These are phyloP conservation scores for Brevimyrus niger DNA, from an alignment of 2,113 vertebrate species.

Conservation along the genomic window DNA sequence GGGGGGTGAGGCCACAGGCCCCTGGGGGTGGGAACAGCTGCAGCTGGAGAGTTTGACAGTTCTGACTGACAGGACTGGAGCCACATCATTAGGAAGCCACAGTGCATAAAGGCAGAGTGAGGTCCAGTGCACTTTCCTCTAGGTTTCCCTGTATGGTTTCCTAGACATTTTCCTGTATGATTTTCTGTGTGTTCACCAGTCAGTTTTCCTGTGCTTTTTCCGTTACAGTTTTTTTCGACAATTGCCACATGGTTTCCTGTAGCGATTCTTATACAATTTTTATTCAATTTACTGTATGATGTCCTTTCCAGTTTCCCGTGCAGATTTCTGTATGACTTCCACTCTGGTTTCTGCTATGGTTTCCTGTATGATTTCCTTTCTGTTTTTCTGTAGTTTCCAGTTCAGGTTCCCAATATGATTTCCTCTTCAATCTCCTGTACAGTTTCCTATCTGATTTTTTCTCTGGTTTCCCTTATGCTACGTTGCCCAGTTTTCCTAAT, in stretches of 20 bases:
- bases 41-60: background rate
- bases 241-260: background rate
- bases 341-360: background rate
- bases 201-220: background rate
- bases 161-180: background rate
- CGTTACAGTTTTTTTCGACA: background rate
- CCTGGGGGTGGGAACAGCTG: background rate
- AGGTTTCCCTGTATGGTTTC: background rate
- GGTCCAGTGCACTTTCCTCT: background rate
- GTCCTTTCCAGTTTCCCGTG: background rate
- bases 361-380: background rate
- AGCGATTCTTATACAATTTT: background rate
- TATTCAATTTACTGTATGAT: background rate
- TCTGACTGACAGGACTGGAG: background rate
- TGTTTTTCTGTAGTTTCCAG: too few relatives aligned
- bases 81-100: background rate
- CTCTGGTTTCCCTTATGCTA: background rate
- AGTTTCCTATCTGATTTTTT: background rate
- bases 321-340: background rate
- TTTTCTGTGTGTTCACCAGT: background rate
- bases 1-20: background rate
- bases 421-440: background rate
- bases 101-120: background rate
- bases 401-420: background rate
- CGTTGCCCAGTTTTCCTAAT: background rate